Evolutionary conservation across 1,140 invertebrate species (phyloP).

Genomic region (Liolophura sinensis): DNA sequence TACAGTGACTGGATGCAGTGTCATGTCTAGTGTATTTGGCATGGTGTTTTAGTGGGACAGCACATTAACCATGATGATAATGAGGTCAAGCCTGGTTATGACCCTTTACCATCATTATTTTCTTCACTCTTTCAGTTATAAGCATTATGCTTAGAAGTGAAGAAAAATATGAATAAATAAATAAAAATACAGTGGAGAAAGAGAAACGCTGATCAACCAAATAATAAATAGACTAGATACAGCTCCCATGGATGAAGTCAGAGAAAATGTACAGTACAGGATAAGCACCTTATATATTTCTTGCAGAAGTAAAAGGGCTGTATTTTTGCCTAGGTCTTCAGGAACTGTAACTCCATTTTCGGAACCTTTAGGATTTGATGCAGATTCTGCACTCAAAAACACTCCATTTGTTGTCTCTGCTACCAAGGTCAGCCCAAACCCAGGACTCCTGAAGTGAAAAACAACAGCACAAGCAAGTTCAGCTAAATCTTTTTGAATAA

Average conservation of each 20-base stretch:
- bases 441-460: constrained; percentile 61
- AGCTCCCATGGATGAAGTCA: too few relatives aligned
- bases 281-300: constrained; percentile 77
- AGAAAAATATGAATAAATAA: too few relatives aligned
- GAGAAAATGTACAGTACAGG: too few relatives aligned
- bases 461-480: neutral
- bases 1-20: neutral
- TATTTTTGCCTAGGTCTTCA: constrained; percentile 87
- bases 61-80: neutral
- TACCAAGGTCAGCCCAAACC: constrained; percentile 87
- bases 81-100: neutral
- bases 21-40: neutral
- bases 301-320: constrained; percentile 79
- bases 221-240: too few relatives aligned
- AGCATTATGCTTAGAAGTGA: too few relatives aligned
- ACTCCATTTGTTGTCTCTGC: constrained; percentile 91
- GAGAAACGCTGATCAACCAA: too few relatives aligned
- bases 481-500: neutral
- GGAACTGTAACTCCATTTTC: constrained; percentile 66
- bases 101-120: too few relatives aligned
- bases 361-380: constrained; percentile 61
- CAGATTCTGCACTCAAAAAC: constrained; percentile 66
- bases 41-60: neutral
- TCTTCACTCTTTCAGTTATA: too few relatives aligned
- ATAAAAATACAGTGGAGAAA: too few relatives aligned